Conservation (phyloP, 2,113 vertebrate genomes). For the Reinhardtius hippoglossoides region DNA sequence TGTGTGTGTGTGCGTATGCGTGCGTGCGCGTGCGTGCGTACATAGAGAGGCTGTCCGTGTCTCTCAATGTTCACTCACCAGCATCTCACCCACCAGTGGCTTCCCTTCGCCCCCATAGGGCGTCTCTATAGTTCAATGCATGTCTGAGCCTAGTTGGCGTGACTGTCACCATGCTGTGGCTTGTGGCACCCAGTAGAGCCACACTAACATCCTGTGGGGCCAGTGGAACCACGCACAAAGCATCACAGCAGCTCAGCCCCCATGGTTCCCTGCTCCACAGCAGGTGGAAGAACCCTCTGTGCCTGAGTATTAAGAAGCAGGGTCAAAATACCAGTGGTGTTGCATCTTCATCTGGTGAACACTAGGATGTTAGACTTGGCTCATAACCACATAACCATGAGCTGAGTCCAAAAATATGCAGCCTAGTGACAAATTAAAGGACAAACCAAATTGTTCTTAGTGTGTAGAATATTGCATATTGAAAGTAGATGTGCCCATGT, state of each 20-base stretch:
- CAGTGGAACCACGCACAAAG: not conserved
- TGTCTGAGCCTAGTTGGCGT: constrained; percentile 27
- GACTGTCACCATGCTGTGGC: constrained; percentile 5
- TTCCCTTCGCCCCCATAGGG: not conserved
- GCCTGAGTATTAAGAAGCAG: too few relatives aligned
- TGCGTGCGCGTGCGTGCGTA: not conserved
- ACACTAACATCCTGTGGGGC: constrained; percentile 4
- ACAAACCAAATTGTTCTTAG: not conserved
- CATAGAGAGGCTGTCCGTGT: constrained; percentile 23
- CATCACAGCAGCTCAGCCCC: constrained; percentile 35
- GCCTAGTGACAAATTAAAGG: not conserved
- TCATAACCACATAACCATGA: not conserved
- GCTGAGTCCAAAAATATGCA: not conserved
- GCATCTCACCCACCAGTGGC: not conserved
- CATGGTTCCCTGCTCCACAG: constrained; percentile 21
- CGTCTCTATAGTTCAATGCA: constrained; percentile 6
- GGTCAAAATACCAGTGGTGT: too few relatives aligned
- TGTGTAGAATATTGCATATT: too few relatives aligned
- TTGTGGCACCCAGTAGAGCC: constrained; percentile 5
- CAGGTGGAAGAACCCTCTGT: constrained; percentile 18
- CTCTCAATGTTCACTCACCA: constrained; percentile 15
- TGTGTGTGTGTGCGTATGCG: constrained; percentile 4
- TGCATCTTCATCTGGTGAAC: not conserved
- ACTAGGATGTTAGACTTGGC: not conserved
- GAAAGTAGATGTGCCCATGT: not conserved